These are phyloP conservation scores for Sibirionetta formosa DNA, from an alignment of 2,797 vertebrate species.

Conservation along the genomic window DNA sequence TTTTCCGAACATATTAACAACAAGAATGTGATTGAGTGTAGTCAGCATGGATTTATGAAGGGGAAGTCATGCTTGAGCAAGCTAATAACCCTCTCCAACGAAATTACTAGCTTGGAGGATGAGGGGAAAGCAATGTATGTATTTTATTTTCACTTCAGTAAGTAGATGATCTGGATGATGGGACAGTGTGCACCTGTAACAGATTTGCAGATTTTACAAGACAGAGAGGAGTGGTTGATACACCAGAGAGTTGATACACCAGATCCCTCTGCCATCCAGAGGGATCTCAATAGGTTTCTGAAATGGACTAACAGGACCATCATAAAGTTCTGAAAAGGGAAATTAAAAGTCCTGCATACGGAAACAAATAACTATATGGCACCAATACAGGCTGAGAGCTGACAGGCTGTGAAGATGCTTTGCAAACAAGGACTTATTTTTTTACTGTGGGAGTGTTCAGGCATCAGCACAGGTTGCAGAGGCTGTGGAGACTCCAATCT, in stretches of 20 bases:
- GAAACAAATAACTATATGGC: rapidly evolving
- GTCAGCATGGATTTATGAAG: background rate
- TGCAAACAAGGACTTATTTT: background rate
- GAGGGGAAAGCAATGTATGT: background rate
- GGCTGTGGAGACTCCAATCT: background rate
- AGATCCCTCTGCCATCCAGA: background rate
- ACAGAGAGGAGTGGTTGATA: background rate
- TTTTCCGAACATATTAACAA: background rate
- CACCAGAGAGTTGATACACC: no score
- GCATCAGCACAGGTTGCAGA: background rate
- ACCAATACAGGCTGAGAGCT: background rate
- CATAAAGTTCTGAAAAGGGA: background rate
- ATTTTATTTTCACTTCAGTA: background rate
- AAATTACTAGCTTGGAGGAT: background rate
- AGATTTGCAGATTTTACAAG: background rate
- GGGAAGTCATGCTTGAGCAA: background rate
- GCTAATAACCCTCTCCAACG: background rate
- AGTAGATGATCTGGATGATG: background rate
- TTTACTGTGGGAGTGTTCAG: background rate
- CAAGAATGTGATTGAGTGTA: background rate
- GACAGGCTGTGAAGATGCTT: background rate
- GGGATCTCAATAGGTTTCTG: background rate
- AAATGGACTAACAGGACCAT: background rate
- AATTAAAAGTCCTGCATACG: background rate
- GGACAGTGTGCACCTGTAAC: background rate